Evolutionary conservation across 2,888 invertebrate genomes (phyloP).

Genomic region (Phymatocera aterrima): DNA sequence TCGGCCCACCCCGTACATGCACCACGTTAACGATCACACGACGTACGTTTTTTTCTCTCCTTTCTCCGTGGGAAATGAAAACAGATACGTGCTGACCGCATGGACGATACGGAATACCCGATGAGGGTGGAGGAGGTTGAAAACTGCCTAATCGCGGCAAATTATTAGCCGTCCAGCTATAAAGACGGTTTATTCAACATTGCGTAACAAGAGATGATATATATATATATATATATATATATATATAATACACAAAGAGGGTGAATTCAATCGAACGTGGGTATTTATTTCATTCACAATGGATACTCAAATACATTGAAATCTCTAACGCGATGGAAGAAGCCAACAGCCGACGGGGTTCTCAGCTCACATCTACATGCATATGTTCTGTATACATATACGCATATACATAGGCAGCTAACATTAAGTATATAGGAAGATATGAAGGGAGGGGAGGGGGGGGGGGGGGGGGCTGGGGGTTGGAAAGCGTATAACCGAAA

Average conservation of each 20-base stretch:
- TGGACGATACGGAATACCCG: no score
- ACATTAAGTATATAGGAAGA: not conserved
- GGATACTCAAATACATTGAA: not conserved
- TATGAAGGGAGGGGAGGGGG: no score
- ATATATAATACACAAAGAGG: not conserved
- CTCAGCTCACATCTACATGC: constrained; percentile 4
- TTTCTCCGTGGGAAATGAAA: no score
- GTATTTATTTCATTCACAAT: not conserved
- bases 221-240: no score
- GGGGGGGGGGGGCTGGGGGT: not conserved
- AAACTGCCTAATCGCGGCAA: not conserved
- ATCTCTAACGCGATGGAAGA: not conserved
- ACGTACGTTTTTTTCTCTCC: no score
- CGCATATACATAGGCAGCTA: not conserved
- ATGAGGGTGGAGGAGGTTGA: no score
- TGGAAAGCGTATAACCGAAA: not conserved
- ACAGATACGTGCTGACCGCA: no score
- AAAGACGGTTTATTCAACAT: not conserved
- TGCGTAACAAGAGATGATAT: not conserved
- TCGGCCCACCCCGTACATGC: no score
- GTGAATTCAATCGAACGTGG: constrained; percentile 1
- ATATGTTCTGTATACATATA: not conserved
- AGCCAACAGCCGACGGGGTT: not conserved
- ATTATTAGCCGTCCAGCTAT: not conserved
- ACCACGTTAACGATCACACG: no score